Evolutionary conservation across 2,113 vertebrate species (phyloP).

Genomic region (Tursiops truncatus): DNA sequence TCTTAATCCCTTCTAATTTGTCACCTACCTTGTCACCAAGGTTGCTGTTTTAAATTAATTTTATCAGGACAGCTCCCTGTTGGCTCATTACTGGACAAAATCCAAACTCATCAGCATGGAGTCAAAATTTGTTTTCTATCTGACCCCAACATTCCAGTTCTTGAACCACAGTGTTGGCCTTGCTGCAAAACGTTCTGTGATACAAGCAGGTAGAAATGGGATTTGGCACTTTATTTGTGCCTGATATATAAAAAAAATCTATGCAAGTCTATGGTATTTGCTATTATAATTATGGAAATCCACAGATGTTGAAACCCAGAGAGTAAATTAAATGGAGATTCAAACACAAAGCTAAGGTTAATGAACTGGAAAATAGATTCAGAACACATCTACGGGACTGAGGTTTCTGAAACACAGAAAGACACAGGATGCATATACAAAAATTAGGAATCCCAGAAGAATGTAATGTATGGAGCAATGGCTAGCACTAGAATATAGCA

Average conservation of each 20-base stretch:
- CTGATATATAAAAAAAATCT: neutral
- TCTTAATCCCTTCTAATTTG: conserved; percentile 27
- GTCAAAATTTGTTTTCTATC: neutral
- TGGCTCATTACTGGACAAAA: conserved; percentile 34
- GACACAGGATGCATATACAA: neutral
- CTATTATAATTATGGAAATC: neutral
- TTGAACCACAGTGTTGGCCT: neutral
- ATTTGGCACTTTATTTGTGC: neutral
- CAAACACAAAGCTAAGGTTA: neutral
- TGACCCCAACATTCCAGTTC: neutral
- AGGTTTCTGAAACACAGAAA: neutral
- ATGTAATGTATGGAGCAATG: neutral
- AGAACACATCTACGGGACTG: neutral
- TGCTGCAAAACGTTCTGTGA: neutral
- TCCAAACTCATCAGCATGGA: neutral
- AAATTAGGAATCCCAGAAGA: neutral
- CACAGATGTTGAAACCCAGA: neutral
- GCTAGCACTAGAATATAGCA: neutral
- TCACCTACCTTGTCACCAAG: conserved; percentile 15
- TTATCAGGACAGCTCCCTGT: neutral
- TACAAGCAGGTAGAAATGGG: neutral
- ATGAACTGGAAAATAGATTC: neutral
- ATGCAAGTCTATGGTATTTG: neutral
- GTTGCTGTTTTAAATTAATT: conserved; percentile 36
- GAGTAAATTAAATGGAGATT: neutral